Base-by-base conservation (phyloP, 2,797 vertebrate species). In the Esox lucius region DNA sequence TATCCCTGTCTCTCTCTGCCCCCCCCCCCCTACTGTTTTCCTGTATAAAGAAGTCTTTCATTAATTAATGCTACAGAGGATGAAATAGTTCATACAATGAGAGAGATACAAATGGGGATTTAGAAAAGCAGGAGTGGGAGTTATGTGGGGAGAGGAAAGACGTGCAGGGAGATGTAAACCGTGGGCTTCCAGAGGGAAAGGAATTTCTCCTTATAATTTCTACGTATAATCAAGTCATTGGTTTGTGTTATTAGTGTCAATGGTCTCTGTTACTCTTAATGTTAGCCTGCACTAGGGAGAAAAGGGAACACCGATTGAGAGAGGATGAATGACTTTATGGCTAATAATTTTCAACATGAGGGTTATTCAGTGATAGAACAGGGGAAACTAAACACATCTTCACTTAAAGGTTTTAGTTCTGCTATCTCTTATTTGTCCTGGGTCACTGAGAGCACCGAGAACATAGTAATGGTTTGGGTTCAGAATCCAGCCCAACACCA, bases 131-230 rank as follows among this genome's bases (percentile, higher is more conserved):
- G 12, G 84, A 81, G 79, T n/a, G n/a, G n/a, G n/a, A n/a, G n/a
- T n/a, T n/a, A n/a, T n/a, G 77, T 78, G 71, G 53, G 71, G 80
- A 84, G 67, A 84, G 84, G 76, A 89, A 82, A 86, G 87, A 80
- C 81, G 88, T 84, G 80, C n/a, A n/a, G n/a, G n/a, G n/a, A n/a
- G n/a, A n/a, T n/a, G n/a, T n/a, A n/a, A n/a, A n/a, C n/a, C n/a
- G n/a, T n/a, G n/a, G n/a, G n/a, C n/a, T n/a, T n/a, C n/a, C n/a
- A n/a, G n/a, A n/a, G n/a, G n/a, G n/a, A n/a, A n/a, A 81, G 86
- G 78, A 74, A 86, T 83, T 85, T 76, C 80, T 83, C 85, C 84
- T 87, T 83, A 78, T 80, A 86, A 80, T 87, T 80, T 80, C 81
- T 84, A 80, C 85, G 79, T 78, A 84, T n/a, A n/a, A n/a, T 85